These are phyloP conservation scores for Harmothoe impar DNA, from an alignment of 2,888 invertebrate species.

Conservation along the genomic window DNA sequence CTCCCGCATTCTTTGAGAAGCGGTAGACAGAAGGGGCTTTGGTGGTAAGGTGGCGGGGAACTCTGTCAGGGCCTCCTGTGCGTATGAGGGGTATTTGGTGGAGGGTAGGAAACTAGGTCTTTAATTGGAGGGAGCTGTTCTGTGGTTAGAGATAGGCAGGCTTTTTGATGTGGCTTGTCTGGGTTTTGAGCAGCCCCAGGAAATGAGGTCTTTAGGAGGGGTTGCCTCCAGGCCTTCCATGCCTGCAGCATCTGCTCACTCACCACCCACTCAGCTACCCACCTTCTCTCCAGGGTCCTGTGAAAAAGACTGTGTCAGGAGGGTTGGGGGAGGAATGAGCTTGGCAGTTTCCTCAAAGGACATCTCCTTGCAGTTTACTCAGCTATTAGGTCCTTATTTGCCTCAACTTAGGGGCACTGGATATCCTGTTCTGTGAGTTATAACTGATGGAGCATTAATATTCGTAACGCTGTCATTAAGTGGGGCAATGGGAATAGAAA, in stretches of 20 bases:
- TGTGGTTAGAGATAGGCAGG: slow-evolving; percentile 8
- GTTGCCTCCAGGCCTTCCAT: not conserved
- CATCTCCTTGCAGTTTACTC: too few species aligned
- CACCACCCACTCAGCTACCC: too few species aligned
- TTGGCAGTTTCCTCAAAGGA: not conserved
- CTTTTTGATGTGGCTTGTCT: slow-evolving; percentile 14
- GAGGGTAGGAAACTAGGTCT: slow-evolving; percentile 8
- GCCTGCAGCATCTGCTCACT: not conserved
- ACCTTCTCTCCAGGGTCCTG: not conserved
- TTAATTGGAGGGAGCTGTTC: slow-evolving; percentile 4
- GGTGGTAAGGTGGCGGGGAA: not conserved
- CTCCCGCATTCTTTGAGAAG: not conserved
- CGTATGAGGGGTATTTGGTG: not conserved
- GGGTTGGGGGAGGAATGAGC: not conserved
- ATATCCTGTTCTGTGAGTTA: too few species aligned
- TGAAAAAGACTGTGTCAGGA: not conserved
- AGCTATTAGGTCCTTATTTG: too few species aligned
- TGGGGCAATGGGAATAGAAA: too few species aligned
- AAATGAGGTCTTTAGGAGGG: slow-evolving; percentile 9
- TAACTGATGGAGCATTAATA: too few species aligned
- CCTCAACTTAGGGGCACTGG: too few species aligned
- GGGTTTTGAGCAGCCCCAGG: not conserved
- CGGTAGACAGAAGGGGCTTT: not conserved
- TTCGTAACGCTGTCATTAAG: too few species aligned
- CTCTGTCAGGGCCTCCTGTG: not conserved